Percentiles rank a stretch among this genome's conserved stretches.
Evolutionary conservation across 2,888 invertebrate species (phyloP).

Genomic region (Eupithecia pulchellata): DNA sequence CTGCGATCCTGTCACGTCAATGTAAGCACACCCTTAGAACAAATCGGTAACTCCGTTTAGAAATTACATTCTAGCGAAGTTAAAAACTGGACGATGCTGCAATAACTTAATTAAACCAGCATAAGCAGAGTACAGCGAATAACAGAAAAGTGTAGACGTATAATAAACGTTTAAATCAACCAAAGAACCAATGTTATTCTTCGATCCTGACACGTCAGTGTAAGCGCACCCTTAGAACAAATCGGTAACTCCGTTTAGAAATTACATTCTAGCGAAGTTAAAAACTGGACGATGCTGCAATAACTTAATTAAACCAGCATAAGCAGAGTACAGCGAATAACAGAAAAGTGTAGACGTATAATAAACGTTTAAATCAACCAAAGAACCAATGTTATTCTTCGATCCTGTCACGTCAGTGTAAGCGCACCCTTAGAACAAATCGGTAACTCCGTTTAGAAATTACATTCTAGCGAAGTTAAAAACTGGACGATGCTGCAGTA

Average conservation of each 20-base stretch:
- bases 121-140: neutral
- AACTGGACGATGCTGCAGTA: conserved; percentile 44
- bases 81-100: no score
- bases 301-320: conserved; percentile 48
- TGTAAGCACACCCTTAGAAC: no score
- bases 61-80: no score
- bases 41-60: no score
- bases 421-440: conserved; percentile 9
- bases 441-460: conserved; percentile 44
- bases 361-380: neutral
- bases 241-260: conserved; percentile 41
- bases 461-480: conserved; percentile 21
- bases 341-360: neutral
- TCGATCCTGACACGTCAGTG: neutral
- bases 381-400: neutral
- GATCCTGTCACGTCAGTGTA: neutral
- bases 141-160: neutral
- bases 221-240: neutral
- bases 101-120: no score
- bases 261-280: conserved; percentile 32
- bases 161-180: neutral
- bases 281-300: conserved; percentile 42
- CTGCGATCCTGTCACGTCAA: no score
- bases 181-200: neutral
- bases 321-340: neutral